Evolutionary conservation across 2,888 invertebrate species (phyloP).

Genomic region (Apodemia zela): DNA sequence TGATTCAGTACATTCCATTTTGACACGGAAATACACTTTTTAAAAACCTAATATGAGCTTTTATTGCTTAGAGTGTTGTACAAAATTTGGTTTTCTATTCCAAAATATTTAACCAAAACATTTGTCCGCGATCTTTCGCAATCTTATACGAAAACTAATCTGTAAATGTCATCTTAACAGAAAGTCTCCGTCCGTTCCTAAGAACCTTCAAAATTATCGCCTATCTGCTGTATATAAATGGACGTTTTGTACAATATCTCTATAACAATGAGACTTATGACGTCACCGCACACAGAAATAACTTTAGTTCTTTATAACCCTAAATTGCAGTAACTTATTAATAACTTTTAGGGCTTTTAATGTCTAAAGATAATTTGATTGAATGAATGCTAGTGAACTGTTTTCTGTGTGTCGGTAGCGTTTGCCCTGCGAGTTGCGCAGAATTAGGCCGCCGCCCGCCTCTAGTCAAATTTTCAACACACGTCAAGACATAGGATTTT

Average conservation of each 20-base stretch:
- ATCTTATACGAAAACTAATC: constrained; percentile 15
- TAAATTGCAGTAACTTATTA: constrained; percentile 14
- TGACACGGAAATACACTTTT: background rate
- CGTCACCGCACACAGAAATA: constrained; percentile 31
- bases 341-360: constrained; percentile 21
- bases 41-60: constrained; percentile 6
- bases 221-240: constrained; percentile 16
- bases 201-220: constrained; percentile 20
- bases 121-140: constrained; percentile 15
- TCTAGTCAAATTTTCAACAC: constrained; percentile 80
- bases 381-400: constrained; percentile 19
- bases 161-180: constrained; percentile 24
- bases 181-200: constrained; percentile 40
- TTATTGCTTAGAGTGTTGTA: constrained; percentile 17
- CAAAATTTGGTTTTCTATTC: constrained; percentile 22
- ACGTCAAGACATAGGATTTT: constrained; percentile 77
- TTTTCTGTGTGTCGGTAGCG: constrained; percentile 33
- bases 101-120: constrained; percentile 20
- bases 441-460: constrained; percentile 56
- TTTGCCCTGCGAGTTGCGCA: constrained; percentile 32
- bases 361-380: constrained; percentile 19
- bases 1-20: background rate
- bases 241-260: constrained; percentile 22
- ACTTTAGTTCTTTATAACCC: constrained; percentile 8
- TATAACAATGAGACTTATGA: constrained; percentile 11